Conservation (phyloP, 2,888 invertebrate species). For the Campoletis raptor region DNA sequence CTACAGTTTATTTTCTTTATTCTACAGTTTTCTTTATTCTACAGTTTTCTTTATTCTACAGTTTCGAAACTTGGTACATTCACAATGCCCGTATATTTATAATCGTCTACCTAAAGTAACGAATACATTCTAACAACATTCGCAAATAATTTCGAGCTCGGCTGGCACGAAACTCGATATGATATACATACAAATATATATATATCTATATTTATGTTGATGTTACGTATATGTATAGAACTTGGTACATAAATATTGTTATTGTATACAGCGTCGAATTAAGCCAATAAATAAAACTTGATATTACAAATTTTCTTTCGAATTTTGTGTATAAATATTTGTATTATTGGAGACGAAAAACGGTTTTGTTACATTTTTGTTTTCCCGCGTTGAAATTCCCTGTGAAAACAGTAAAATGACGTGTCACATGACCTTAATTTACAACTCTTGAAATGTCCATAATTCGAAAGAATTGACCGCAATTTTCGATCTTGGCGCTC, state of each 20-base stretch:
- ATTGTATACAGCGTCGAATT: slow-evolving; percentile 19
- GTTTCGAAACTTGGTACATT: slow-evolving; percentile 45
- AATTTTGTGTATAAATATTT: not conserved
- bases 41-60: slow-evolving; percentile 19
- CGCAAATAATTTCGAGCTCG: slow-evolving; percentile 69
- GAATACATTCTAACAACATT: slow-evolving; percentile 77
- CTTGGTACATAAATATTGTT: slow-evolving; percentile 14
- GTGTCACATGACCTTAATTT: not conserved
- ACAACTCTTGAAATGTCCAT: not conserved
- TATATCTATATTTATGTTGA: slow-evolving; percentile 34
- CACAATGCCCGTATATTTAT: slow-evolving; percentile 14
- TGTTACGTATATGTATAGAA: slow-evolving; percentile 9
- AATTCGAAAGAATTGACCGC: not conserved
- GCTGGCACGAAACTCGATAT: slow-evolving; percentile 72
- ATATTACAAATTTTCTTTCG: not conserved
- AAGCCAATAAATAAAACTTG: slow-evolving; percentile 7
- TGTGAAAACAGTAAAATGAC: not conserved
- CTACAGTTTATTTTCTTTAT: not conserved
- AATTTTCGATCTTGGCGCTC: not conserved
- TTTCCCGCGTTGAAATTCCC: not conserved
- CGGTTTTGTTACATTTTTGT: not conserved
- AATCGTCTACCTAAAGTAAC: slow-evolving; percentile 53
- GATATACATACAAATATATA: slow-evolving; percentile 23
- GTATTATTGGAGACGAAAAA: not conserved
- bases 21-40: slow-evolving; percentile 13